Evolutionary conservation across 2,113 vertebrate species (phyloP).

Genomic region (Stegastes partitus): DNA sequence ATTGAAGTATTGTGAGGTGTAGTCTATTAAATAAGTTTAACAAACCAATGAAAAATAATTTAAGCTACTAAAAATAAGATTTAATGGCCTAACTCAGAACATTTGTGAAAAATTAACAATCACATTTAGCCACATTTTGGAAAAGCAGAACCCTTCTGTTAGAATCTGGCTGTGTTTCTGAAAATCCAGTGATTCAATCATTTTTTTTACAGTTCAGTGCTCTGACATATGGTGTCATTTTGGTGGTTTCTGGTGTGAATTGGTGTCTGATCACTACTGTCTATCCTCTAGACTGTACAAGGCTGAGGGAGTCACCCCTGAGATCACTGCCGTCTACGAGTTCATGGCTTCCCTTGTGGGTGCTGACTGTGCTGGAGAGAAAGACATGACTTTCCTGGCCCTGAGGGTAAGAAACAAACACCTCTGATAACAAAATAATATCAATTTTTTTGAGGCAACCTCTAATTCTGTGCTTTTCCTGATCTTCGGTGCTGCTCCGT

Average conservation of each 20-base stretch:
- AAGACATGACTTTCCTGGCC: conserved; percentile 90
- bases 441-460: background rate
- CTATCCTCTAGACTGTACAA: conserved; percentile 82
- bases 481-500: conserved; percentile 21
- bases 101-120: too few species aligned
- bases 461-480: background rate
- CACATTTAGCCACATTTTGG: too few species aligned
- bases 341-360: conserved; percentile 88
- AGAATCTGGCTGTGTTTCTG: too few species aligned
- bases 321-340: conserved; percentile 86
- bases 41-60: too few species aligned
- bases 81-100: too few species aligned
- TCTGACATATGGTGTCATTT: background rate
- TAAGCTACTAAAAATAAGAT: too few species aligned
- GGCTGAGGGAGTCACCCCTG: conserved; percentile 79
- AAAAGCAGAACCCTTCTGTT: too few species aligned
- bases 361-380: conserved; percentile 87
- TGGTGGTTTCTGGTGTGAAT: conserved; percentile 7
- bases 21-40: too few species aligned
- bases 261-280: conserved; percentile 4
- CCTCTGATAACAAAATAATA: background rate
- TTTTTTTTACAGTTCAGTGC: too few species aligned
- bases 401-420: conserved; percentile 84
- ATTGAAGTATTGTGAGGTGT: too few species aligned
- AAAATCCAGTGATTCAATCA: too few species aligned